Base-by-base conservation (phyloP, 2,888 invertebrate species). In the Agapetus fuscipes region DNA sequence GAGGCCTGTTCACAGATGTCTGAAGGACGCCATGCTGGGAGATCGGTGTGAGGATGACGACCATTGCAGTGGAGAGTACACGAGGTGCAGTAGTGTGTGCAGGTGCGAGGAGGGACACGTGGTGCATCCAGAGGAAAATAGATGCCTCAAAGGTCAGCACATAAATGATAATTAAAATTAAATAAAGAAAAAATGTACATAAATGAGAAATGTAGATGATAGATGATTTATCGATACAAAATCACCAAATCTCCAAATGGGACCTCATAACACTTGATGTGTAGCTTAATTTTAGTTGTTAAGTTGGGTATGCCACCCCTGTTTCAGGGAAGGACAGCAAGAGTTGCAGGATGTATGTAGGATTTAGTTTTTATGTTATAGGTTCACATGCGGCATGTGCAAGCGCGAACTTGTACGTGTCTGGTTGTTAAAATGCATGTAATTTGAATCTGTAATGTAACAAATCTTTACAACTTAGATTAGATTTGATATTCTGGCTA, bases 61-160 rank as follows among this genome's bases (percentile, higher is more conserved):
- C 34, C 70, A 70, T 43, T 70, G 70, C 51, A 66, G 68, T 0
- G 67, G 64, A 1, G 56, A 61, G 0, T 68, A 69, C 0, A 55
- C 67, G 9, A 56, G 64, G 54, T 70, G 70, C 48, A 51, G 59
- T 2, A 66, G 61, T 1, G 64, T 65, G 0, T 70, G 70, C 48
- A 59, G 62, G 33, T 70, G 70, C 44, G 42, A 55, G 7, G 59
- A 61, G 29, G 57, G 59, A 53, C 66, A 64, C 60, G 63, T 64
- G 4, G 60, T 63, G 0, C 61, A 66, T 48, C 59, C 62, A 37
- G 58, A 55, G 2, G 63, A 61, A 47, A 62, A 62, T 47, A 54
- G 62, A 1, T 70, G 70, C 44, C 56, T 69, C 2, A 59, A 64
- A 54, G 61, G 69, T 69, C 17, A 11, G 24, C 7, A n/a, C n/a